Conservation (phyloP, 2,888 invertebrate species). For the Pristionchus exspectatus region DNA sequence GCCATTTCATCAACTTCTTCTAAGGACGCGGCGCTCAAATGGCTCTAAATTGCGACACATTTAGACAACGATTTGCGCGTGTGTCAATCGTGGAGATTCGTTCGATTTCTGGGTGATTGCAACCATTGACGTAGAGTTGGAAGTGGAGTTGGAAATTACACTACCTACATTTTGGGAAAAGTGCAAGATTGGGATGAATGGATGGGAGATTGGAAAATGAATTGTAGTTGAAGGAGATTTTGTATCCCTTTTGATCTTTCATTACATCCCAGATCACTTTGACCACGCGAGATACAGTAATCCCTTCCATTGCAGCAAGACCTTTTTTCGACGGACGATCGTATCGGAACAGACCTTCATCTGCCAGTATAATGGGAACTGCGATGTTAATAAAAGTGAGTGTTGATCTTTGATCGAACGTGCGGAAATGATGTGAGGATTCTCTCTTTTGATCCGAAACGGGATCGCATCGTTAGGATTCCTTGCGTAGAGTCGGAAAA, state of each 20-base stretch:
- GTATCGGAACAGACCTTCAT: slow-evolving; percentile 78
- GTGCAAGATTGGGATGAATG: not conserved
- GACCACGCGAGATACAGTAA: not conserved
- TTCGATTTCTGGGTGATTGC: not conserved
- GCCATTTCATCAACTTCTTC: not conserved
- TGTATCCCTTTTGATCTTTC: not conserved
- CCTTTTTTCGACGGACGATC: slow-evolving; percentile 78
- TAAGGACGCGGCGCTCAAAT: not conserved
- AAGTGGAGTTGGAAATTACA: not conserved
- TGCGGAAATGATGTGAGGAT: not conserved
- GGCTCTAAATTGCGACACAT: not conserved
- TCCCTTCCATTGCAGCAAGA: slow-evolving; percentile 70
- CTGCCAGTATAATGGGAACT: slow-evolving; percentile 78
- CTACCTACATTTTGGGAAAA: slow-evolving; percentile 11
- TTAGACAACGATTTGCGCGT: not conserved
- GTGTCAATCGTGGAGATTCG: not conserved
- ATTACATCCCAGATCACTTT: not conserved
- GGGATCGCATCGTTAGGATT: not conserved
- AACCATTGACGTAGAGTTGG: slow-evolving; percentile 3
- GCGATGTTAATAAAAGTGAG: slow-evolving; percentile 78
- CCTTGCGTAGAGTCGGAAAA: not conserved
- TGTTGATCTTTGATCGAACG: slow-evolving; percentile 37
- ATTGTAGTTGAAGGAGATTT: not conserved
- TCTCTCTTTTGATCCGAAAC: not conserved
- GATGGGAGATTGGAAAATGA: not conserved